These are phyloP conservation scores for Vireo altiloquus DNA, from an alignment of 2,113 vertebrate genomes.

Conservation along the genomic window DNA sequence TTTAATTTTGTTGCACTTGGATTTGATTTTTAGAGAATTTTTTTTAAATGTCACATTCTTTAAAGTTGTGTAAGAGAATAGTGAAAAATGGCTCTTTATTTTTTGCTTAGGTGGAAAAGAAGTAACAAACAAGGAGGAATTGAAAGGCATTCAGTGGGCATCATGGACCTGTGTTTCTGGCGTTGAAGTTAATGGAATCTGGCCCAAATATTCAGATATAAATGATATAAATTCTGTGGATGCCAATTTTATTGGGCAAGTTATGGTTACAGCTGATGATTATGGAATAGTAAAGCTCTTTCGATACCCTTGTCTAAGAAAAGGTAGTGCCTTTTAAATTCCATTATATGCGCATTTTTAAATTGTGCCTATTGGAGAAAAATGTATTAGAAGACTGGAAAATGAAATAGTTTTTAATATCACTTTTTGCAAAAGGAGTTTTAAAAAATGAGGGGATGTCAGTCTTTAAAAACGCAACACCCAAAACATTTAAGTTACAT, in stretches of 20 bases:
- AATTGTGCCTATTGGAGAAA: background rate
- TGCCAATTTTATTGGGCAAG: conserved; percentile 92
- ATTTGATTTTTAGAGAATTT: background rate
- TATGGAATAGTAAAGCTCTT: conserved; percentile 96
- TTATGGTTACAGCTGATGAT: conserved; percentile 96
- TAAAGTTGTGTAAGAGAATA: background rate
- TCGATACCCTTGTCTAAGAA: conserved; percentile 93
- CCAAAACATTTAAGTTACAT: background rate
- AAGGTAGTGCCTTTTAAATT: conserved; percentile 77
- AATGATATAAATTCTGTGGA: conserved; percentile 97
- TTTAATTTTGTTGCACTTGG: background rate
- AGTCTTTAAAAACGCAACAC: background rate
- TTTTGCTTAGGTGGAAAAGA: conserved; percentile 91
- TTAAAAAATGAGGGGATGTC: background rate
- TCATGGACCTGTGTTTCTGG: conserved; percentile 96
- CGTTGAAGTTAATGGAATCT: conserved; percentile 94
- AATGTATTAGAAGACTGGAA: background rate
- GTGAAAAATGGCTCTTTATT: conserved; percentile 26
- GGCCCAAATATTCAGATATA: conserved; percentile 95
- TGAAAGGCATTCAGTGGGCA: conserved; percentile 92
- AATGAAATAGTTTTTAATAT: background rate
- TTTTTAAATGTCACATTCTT: background rate
- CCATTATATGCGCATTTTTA: background rate
- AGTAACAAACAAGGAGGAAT: conserved; percentile 90
- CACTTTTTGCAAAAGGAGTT: background rate